Evolutionary conservation across 2,888 invertebrate genomes (phyloP).

Genomic region (Argyresthia goedartella): DNA sequence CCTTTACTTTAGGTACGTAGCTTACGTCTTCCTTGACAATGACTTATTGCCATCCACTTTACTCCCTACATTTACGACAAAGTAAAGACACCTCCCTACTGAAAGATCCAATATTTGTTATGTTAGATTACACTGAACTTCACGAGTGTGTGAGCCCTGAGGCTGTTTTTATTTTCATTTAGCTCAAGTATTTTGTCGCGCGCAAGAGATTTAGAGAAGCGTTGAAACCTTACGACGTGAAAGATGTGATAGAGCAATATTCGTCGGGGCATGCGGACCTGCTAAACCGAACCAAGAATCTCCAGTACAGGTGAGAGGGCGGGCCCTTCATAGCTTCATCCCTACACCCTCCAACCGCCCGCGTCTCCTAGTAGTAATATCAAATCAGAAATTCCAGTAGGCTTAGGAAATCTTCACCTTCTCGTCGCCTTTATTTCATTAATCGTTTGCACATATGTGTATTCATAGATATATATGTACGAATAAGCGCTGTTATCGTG

Average conservation of each 20-base stretch:
- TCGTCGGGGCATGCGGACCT: constrained; percentile 90
- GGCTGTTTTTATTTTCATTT: constrained; percentile 59
- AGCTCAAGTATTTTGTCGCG: constrained; percentile 91
- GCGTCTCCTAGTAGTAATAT: not conserved
- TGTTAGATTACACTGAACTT: not conserved
- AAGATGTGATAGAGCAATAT: constrained; percentile 95
- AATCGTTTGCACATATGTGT: not conserved
- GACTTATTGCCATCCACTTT: not conserved
- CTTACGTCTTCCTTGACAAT: not conserved
- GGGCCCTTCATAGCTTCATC: constrained; percentile 15
- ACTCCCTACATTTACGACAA: not conserved
- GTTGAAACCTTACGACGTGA: constrained; percentile 93
- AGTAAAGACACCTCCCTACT: not conserved
- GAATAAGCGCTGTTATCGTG: not conserved
- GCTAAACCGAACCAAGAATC: constrained; percentile 87
- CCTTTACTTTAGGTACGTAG: too few relatives aligned
- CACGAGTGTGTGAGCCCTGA: constrained; percentile 2
- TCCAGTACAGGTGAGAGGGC: constrained; percentile 80
- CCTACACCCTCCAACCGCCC: not conserved
- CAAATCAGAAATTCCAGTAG: not conserved
- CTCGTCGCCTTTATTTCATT: too few relatives aligned
- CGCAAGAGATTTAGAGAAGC: constrained; percentile 93
- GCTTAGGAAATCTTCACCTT: too few relatives aligned
- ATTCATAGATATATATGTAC: not conserved
- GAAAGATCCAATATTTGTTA: not conserved